phyloP scores from a whole-genome alignment of 2,797 vertebrate species.

The Paramormyrops hopkinsi region DNA sequence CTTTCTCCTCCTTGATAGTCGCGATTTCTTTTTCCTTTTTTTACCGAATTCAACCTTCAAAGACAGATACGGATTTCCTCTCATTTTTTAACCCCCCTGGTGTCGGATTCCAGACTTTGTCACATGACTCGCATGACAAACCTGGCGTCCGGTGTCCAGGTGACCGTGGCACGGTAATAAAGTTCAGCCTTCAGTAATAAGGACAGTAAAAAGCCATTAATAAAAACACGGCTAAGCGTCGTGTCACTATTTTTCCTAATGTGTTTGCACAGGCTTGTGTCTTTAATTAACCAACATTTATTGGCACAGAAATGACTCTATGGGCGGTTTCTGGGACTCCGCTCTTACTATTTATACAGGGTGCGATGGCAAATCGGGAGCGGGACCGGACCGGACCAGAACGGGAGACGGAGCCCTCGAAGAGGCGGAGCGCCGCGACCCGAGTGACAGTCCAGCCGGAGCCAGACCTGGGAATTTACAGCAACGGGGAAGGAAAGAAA shows the following conservation, averaged over 20 bases:
- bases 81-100: conserved; percentile 32
- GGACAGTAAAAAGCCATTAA: not conserved
- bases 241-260: not conserved
- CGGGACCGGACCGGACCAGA: conserved; percentile 41
- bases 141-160: conserved; percentile 24
- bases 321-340: conserved; percentile 22
- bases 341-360: conserved; percentile 30
- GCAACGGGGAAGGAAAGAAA: not conserved
- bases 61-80: conserved; percentile 34
- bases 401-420: not conserved
- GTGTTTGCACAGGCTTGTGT: not conserved
- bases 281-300: conserved; percentile 11
- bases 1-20: conserved; percentile 21
- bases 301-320: not conserved
- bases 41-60: conserved; percentile 36
- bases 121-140: conserved; percentile 34
- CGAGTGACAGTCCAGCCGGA: not conserved
- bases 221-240: not conserved
- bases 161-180: conserved; percentile 18
- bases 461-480: not conserved
- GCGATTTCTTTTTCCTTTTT: conserved; percentile 25
- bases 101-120: conserved; percentile 43
- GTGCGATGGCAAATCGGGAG: conserved; percentile 36
- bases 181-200: not conserved
- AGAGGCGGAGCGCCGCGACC: not conserved